Evolutionary conservation across 2,888 invertebrate species (phyloP), one percentile per base, ranked within the genome.

Genomic region (Drosophila differens): DNA sequence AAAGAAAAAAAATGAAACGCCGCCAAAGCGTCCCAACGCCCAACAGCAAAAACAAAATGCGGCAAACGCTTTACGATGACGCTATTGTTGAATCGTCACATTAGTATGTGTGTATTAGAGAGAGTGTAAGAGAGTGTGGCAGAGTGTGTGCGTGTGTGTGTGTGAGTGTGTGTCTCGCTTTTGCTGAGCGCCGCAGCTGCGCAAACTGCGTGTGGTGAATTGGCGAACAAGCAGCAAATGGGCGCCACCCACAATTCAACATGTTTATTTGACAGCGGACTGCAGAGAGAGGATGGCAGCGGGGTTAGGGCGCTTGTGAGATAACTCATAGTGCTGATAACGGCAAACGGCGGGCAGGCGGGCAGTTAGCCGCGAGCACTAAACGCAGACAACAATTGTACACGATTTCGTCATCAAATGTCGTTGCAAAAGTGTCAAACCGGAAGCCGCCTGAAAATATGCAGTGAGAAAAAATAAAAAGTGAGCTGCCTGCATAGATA

Each of bases 11-110:
- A 63, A 61, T 62, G 65, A 85, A 88, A 88, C 81, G 85, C 90
- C 85, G 85, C 85, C 85, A 76, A 83, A 73, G 75, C 66, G 79
- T 69, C 65, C 55, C 70, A 72, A 49, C 73, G 66, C 78, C 63
- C 81, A 58, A 82, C 54, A 67, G 76, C 71, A 72, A 81, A 76
- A 87, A 86, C 87, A 86, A 87, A 82, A 90, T 78, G 80, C 90
- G 88, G 90, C 85, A 89, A 84, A 90, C 80, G 57, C 63, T 81
- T 83, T 82, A 87, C 91, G 91, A 90, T 87, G 87, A 87, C 87
- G 87, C 84, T 90, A 87, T 90, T 83, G 83, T 88, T 85, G 83
- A 77, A 74, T 74, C 71, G 75, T 79, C 79, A 71, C 49, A 58
- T 63, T 41, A 37, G 57, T 60, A 25, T n/a, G 30, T 53, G 53